Evolutionary conservation across 2,797 vertebrate species (phyloP), one percentile per base, ranked within the genome.

Genomic region (Enteromius viviparus): DNA sequence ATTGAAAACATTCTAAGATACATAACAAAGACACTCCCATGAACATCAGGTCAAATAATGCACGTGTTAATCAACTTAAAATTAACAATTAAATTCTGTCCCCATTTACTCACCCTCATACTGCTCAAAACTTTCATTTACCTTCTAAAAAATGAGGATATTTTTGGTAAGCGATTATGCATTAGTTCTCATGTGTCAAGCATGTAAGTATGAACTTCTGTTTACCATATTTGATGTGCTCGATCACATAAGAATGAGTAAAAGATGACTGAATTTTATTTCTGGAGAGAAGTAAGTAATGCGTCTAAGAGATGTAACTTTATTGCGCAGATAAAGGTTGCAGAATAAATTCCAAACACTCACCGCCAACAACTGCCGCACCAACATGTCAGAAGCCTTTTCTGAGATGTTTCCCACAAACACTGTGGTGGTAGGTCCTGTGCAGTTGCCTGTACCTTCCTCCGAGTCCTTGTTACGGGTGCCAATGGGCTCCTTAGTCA

Each of bases 341-440:
- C 6, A 32, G 15, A 70, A 26, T 51, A 80, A 10, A 58, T 40
- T 71, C 7, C 17, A 9, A 17, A 42, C 42, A 91, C 97, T 97
- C 93, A 99, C 98, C 83, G 98, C 97, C 66, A 99, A 91, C 79
- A 99, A 94, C 89, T 99, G 98, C 91, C 98, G 93, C 88, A 99
- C 98, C 40, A 99, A 95, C 98, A 99, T 98, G 87, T 99, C 98
- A 3, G 98, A 99, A 23, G 98, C 98, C 91, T 98, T 99, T 89
- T 99, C 98, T 0, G 98, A 99, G 91, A 99, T 99, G 89, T 99
- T 99, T 82, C 98, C 98, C 74, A 99, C 98, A 92, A 99, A 99
- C 84, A 99, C 98, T 0, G 98, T 99, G 60, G 98, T 99, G 6
- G 97, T 99, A 15, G 98, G 98, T 29, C 98, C 98, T 0, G 96